Evolutionary conservation across 2,888 invertebrate genomes (phyloP).

Genomic region (Tuberolachnus salignus): DNA sequence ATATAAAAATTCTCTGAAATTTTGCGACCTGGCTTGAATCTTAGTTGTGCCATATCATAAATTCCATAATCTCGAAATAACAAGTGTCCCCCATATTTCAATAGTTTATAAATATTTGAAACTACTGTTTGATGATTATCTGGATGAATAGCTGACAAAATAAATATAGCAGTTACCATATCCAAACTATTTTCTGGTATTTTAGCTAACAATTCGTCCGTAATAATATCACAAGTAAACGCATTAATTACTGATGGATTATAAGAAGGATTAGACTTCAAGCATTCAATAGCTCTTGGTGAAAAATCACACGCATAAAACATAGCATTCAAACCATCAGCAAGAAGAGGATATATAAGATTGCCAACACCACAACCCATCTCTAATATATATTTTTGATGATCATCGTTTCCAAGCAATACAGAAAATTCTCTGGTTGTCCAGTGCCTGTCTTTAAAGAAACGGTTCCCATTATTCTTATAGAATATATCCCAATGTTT

Average conservation of each 20-base stretch:
- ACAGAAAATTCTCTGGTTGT: conserved; percentile 92
- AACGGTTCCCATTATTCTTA: conserved; percentile 89
- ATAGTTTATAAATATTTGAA: conserved; percentile 70
- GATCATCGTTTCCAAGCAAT: conserved; percentile 68
- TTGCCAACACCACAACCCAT: conserved; percentile 98
- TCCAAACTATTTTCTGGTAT: conserved; percentile 67
- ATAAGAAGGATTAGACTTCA: conserved; percentile 73
- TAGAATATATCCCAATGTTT: conserved; percentile 97
- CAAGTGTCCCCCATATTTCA: conserved; percentile 79
- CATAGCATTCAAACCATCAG: conserved; percentile 74
- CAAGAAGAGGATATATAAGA: conserved; percentile 86
- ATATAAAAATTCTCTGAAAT: conserved; percentile 92
- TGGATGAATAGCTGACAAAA: conserved; percentile 92
- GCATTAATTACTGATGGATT: conserved; percentile 72
- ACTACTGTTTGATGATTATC: conserved; percentile 73
- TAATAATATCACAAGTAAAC: conserved; percentile 85
- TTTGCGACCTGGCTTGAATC: conserved; percentile 92
- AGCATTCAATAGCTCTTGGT: conserved; percentile 84
- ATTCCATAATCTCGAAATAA: conserved; percentile 93
- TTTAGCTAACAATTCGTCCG: conserved; percentile 67
- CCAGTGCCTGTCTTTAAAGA: conserved; percentile 97
- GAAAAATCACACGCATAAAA: conserved; percentile 93
- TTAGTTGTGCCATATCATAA: conserved; percentile 93
- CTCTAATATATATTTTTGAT: conserved; percentile 71
- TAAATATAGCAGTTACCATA: conserved; percentile 89